These are phyloP conservation scores for Argyrosomus regius DNA, from an alignment of 2,797 vertebrate genomes.

Conservation along the genomic window DNA sequence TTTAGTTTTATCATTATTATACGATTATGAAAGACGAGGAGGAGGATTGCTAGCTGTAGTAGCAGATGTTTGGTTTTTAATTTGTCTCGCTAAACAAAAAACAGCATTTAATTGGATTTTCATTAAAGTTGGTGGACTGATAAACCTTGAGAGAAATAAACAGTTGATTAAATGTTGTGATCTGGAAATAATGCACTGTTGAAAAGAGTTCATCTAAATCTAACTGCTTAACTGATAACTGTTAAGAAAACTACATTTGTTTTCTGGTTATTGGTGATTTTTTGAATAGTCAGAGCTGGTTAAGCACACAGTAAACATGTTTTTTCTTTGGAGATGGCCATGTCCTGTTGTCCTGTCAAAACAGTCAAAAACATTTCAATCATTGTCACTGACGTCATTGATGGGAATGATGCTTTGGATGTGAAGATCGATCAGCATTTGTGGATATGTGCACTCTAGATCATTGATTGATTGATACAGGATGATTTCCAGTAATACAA, in stretches of 20 bases:
- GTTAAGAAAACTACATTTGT: background rate
- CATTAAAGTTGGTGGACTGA: constrained; percentile 27
- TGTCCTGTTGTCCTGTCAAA: background rate
- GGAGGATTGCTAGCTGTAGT: background rate
- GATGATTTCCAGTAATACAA: constrained; percentile 9
- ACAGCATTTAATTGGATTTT: constrained; percentile 47
- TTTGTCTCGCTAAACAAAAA: constrained; percentile 3
- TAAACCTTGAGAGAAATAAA: constrained; percentile 17
- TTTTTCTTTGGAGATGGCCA: constrained; percentile 9
- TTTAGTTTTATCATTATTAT: background rate
- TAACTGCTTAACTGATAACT: background rate
- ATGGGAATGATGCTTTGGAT: background rate
- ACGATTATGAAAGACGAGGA: background rate
- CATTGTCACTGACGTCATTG: background rate
- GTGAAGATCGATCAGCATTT: background rate
- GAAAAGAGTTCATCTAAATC: constrained; percentile 10
- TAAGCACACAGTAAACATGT: background rate
- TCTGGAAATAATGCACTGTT: constrained; percentile 4
- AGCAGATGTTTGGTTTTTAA: constrained; percentile 12
- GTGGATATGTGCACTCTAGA: background rate
- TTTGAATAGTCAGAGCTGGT: background rate
- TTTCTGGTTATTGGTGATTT: background rate
- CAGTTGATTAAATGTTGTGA: constrained; percentile 30
- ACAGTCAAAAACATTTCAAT: background rate
- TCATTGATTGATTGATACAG: background rate